A percentile compares a stretch with the other conserved stretches of the same genome.
Conservation (phyloP, 2,888 invertebrate genomes). For the Homarus gammarus region DNA sequence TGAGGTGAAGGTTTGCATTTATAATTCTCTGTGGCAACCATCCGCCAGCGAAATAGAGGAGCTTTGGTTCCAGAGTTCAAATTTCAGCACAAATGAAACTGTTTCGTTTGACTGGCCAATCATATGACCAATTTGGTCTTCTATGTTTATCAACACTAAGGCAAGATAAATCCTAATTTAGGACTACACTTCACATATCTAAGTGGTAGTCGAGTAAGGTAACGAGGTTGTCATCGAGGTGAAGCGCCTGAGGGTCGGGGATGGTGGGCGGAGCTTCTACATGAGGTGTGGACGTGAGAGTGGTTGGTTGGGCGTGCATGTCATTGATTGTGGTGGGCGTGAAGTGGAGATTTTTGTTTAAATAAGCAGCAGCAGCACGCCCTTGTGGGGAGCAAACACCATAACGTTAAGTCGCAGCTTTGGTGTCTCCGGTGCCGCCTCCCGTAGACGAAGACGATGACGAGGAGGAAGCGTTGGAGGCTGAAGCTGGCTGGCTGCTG, state of each 20-base stretch:
- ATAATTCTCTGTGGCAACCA: constrained; percentile 43
- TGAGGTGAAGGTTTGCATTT: constrained; percentile 30
- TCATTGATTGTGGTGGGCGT: constrained; percentile 68
- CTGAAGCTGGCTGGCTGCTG: constrained; percentile 41
- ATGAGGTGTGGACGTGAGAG: constrained; percentile 72
- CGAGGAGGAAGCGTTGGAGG: constrained; percentile 50
- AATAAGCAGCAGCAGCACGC: constrained; percentile 69
- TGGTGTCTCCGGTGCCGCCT: constrained; percentile 64
- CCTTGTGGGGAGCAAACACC: constrained; percentile 60
- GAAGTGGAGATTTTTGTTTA: constrained; percentile 63
- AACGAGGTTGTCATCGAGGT: constrained; percentile 42
- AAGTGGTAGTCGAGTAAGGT: constrained; percentile 41
- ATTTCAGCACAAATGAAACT: neutral
- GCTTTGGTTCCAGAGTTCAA: neutral
- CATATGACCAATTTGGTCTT: constrained; percentile 1
- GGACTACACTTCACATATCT: constrained; percentile 17
- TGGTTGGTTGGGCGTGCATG: constrained; percentile 70
- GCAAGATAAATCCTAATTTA: constrained; percentile 6
- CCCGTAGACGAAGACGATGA: constrained; percentile 59
- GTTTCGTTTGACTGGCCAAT: constrained; percentile 29
- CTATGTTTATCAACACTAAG: constrained; percentile 29
- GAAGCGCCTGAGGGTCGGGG: constrained; percentile 57
- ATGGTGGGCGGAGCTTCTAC: constrained; percentile 64
- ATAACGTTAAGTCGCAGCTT: constrained; percentile 71
- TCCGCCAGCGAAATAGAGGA: constrained; percentile 38